Conservation (phyloP, 1,140 invertebrate species). For the Gonatopus flavifemur region DNA sequence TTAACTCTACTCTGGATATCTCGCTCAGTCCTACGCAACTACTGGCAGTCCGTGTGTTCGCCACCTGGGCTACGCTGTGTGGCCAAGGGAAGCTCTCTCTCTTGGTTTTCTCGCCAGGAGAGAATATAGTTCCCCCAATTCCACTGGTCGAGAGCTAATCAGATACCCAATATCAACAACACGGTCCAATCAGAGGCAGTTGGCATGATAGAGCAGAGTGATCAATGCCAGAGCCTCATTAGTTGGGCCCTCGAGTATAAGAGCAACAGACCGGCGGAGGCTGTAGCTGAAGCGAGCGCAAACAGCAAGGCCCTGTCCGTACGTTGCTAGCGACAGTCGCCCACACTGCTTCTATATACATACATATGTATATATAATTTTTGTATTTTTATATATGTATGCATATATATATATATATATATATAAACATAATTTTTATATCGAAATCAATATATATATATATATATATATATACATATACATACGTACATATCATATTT, state of each 20-base stretch:
- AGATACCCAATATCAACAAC: constrained; percentile 46
- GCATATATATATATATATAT: background rate
- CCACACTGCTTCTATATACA: constrained; percentile 40
- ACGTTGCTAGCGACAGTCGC: constrained; percentile 56
- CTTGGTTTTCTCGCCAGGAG: no score
- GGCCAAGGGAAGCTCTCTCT: no score
- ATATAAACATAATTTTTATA: background rate
- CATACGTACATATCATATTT: constrained; percentile 15
- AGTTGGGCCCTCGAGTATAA: constrained; percentile 42
- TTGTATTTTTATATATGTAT: constrained; percentile 1
- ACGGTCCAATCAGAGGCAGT: constrained; percentile 47
- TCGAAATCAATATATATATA: constrained; percentile 11
- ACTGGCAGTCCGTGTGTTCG: no score
- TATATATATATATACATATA: constrained; percentile 19
- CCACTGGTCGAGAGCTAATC: constrained; percentile 50
- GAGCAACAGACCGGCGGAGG: constrained; percentile 54
- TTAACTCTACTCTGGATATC: constrained; percentile 43
- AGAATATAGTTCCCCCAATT: constrained; percentile 51
- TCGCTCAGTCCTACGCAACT: constrained; percentile 50
- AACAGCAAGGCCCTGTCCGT: constrained; percentile 57
- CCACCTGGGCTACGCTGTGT: constrained; percentile 52
- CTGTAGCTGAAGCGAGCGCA: constrained; percentile 55
- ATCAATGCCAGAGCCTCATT: constrained; percentile 53
- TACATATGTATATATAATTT: constrained; percentile 10
- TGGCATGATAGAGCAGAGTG: constrained; percentile 48